phyloP scores from a whole-genome alignment of 64 coral and sea anemone genomes.

The Montipora efflorescens region DNA sequence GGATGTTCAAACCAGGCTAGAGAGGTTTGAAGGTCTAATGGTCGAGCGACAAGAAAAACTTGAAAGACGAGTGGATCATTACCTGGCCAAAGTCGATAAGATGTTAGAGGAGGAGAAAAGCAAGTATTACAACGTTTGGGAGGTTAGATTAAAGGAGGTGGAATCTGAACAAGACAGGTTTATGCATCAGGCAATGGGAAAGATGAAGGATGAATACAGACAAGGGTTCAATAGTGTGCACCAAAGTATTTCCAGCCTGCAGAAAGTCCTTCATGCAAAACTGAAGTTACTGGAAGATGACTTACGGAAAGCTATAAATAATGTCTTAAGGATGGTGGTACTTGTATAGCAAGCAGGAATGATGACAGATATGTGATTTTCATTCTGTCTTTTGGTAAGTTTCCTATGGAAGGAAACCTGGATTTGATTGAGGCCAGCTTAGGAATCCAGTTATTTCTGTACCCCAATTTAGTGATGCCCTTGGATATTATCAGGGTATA shows the following conservation, averaged over 20 bases:
- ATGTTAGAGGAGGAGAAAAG: constrained; percentile 75
- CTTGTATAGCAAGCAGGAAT: constrained; percentile 20
- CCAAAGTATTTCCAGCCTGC: constrained; percentile 90
- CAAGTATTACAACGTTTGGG: constrained; percentile 87
- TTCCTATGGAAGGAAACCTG: too few species aligned
- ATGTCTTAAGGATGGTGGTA: constrained; percentile 94
- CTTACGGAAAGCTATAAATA: constrained; percentile 90
- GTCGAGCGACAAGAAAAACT: constrained; percentile 75
- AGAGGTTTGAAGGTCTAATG: constrained; percentile 77
- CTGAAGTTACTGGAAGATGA: constrained; percentile 87
- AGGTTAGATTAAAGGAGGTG: constrained; percentile 74
- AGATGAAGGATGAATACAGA: constrained; percentile 80
- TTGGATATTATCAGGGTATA: too few species aligned
- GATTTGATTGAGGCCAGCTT: too few species aligned
- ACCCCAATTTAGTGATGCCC: too few species aligned
- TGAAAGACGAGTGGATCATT: constrained; percentile 70
- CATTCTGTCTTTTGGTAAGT: too few species aligned
- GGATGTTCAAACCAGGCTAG: constrained; percentile 76
- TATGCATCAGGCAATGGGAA: constrained; percentile 32
- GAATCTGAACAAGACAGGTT: constrained; percentile 76
- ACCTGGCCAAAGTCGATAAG: constrained; percentile 86
- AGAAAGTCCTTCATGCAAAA: constrained; percentile 86
- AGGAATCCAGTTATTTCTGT: too few species aligned
- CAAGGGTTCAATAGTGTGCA: constrained; percentile 89
- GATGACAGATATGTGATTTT: not conserved